Percentiles rank a stretch among this genome's conserved stretches.
These are phyloP conservation scores for Platorchestia sp. DNA, from an alignment of 1,140 invertebrate genomes.

Conservation along the genomic window DNA sequence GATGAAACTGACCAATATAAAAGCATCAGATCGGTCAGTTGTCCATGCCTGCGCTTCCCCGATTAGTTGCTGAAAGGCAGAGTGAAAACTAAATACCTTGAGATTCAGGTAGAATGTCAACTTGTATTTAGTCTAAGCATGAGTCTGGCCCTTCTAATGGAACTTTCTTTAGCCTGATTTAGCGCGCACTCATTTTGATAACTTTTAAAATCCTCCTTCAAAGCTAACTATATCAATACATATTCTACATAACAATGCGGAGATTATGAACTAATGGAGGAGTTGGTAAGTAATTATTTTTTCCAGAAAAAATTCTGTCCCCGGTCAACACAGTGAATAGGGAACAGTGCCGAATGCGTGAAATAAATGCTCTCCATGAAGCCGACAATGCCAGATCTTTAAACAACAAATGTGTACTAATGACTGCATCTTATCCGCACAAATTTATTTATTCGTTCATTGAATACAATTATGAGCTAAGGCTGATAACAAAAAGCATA, in stretches of 20 bases:
- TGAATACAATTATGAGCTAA: not conserved
- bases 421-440: too few species aligned
- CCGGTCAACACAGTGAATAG: not conserved
- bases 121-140: too few species aligned
- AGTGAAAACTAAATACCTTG: too few species aligned
- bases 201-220: not conserved
- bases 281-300: not conserved
- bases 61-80: too few species aligned
- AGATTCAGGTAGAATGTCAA: too few species aligned
- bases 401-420: not conserved
- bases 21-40: too few species aligned
- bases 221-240: not conserved
- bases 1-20: too few species aligned
- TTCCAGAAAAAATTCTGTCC: not conserved
- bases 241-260: not conserved
- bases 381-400: not conserved
- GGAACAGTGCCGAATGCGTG: not conserved
- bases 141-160: too few species aligned
- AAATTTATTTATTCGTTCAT: not conserved
- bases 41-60: too few species aligned
- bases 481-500: not conserved
- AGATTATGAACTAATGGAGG: not conserved
- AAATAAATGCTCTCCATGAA: not conserved
- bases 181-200: too few species aligned
- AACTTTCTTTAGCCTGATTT: too few species aligned